phyloP scores from a whole-genome alignment of 2,888 invertebrate genomes.

The Cheiracanthium punctorium region DNA sequence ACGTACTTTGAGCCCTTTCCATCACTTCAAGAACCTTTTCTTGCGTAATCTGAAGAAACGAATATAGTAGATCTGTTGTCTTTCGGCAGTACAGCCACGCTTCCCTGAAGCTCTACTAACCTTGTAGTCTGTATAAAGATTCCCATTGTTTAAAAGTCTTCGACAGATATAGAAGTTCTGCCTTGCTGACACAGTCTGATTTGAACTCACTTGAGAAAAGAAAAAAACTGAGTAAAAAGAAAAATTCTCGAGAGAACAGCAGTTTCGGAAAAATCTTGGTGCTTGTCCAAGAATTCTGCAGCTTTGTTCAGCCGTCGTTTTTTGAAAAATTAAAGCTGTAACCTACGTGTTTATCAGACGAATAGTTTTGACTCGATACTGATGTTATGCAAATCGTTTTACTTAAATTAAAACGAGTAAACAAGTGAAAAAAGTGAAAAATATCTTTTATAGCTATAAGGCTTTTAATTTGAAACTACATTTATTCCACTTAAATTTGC shows the following conservation, averaged over 20 bases:
- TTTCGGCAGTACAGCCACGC: neutral
- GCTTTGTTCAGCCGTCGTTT: neutral
- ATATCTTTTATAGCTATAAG: too few relatives aligned
- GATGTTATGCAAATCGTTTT: too few relatives aligned
- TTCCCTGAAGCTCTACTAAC: constrained; percentile 47
- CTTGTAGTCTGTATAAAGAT: constrained; percentile 47
- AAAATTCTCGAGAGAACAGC: constrained; percentile 40
- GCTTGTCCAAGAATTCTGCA: constrained; percentile 42
- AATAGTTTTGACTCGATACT: too few relatives aligned
- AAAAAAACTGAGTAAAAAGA: constrained; percentile 55
- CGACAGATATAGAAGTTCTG: constrained; percentile 59
- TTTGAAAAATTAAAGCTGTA: neutral
- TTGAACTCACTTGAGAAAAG: constrained; percentile 24
- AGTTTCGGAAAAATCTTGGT: constrained; percentile 36
- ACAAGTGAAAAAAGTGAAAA: too few relatives aligned
- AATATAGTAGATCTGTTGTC: neutral
- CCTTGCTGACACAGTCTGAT: constrained; percentile 53
- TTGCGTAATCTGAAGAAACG: neutral
- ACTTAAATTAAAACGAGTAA: too few relatives aligned
- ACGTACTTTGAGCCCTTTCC: neutral
- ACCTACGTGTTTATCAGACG: too few relatives aligned
- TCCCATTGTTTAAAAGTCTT: constrained; percentile 37
- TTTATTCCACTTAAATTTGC: too few relatives aligned
- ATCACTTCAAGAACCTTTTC: neutral
- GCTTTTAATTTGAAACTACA: too few relatives aligned